Evolutionary conservation across 1,140 invertebrate genomes (phyloP).

Genomic region (Drosophila tsacasi): DNA sequence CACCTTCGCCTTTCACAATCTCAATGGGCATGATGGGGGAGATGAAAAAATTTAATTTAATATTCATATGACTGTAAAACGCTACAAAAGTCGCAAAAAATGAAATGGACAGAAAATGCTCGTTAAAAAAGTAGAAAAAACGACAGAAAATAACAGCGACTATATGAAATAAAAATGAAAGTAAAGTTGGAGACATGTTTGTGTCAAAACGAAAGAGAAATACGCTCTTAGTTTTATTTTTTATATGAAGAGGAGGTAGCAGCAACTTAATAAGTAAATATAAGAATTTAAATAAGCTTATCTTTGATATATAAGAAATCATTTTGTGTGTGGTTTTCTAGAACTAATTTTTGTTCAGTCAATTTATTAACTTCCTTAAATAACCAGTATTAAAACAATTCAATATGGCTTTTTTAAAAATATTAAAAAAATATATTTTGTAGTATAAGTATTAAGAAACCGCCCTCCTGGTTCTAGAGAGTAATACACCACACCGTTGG

Average conservation of each 20-base stretch:
- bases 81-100: constrained; percentile 58
- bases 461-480: not conserved
- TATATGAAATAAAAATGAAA: constrained; percentile 32
- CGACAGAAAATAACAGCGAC: constrained; percentile 9
- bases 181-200: not conserved
- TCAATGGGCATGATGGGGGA: constrained; percentile 8
- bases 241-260: no score
- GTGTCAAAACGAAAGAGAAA: constrained; percentile 1
- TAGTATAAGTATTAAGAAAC: not conserved
- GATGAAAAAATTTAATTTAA: constrained; percentile 56
- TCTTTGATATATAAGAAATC: not conserved
- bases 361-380: not conserved
- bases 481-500: constrained; percentile 1
- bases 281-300: not conserved
- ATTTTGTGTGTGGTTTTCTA: not conserved
- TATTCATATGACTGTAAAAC: constrained; percentile 67
- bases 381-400: not conserved
- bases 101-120: constrained; percentile 49
- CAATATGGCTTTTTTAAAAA: not conserved
- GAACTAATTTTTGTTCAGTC: no score
- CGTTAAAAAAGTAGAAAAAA: constrained; percentile 51
- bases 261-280: not conserved
- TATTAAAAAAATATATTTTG: not conserved
- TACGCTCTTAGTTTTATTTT: constrained; percentile 6
- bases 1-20: constrained; percentile 30